A percentile compares a stretch with the other conserved stretches of the same genome.
Evolutionary conservation across 2,888 invertebrate species (phyloP).

Genomic region (Drepana falcataria): DNA sequence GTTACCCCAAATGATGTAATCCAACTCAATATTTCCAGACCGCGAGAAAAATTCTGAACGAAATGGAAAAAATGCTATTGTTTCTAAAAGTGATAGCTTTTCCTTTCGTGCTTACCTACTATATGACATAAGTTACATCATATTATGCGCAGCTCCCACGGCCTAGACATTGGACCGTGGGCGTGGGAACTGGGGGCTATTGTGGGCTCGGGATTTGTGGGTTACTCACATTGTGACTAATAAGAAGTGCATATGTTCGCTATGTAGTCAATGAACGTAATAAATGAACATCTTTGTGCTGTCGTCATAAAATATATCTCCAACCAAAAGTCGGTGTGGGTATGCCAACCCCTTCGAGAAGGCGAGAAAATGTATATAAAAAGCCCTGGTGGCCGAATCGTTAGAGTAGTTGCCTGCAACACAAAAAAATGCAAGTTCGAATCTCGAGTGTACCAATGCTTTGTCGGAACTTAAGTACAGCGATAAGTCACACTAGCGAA

Average conservation of each 20-base stretch:
- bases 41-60: not conserved
- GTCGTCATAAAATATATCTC: no score
- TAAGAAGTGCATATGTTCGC: not conserved
- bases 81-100: slow-evolving; percentile 21
- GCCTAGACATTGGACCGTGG: slow-evolving; percentile 57
- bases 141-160: slow-evolving; percentile 40
- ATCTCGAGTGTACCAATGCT: no score
- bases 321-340: no score
- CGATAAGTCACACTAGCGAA: no score
- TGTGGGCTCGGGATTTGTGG: slow-evolving; percentile 43
- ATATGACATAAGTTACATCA: slow-evolving; percentile 31
- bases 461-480: no score
- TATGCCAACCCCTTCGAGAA: no score
- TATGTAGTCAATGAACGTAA: not conserved
- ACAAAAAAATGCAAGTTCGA: no score
- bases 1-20: no score
- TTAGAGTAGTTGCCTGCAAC: no score
- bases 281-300: no score
- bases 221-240: slow-evolving; percentile 30
- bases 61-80: not conserved
- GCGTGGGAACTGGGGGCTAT: slow-evolving; percentile 57
- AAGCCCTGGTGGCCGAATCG: no score
- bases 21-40: not conserved
- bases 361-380: no score
- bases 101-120: slow-evolving; percentile 46